Base-by-base conservation (phyloP, 1,140 invertebrate genomes). In the Drosophila nigromelanica region DNA sequence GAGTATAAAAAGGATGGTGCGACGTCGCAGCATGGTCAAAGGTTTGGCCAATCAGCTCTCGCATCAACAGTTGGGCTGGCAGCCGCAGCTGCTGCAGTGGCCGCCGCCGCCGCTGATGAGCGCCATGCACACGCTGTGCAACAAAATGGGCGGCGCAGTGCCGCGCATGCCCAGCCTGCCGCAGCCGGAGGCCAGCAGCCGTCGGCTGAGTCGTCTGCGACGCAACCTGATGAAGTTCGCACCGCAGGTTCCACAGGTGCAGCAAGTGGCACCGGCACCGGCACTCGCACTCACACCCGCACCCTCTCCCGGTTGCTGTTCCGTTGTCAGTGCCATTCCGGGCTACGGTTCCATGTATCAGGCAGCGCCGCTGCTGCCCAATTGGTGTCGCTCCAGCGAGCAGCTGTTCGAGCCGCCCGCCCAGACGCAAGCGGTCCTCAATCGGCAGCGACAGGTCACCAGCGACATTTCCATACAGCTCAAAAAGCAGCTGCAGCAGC, bases 1-100 rank as follows among this genome's bases (percentile, higher is more conserved):
- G n/a, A n/a, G n/a, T n/a, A n/a, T 1, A 8, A 7, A 6, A 8
- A 63, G 11, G n/a, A 86, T 87, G 82, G 83, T 76, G 43, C 68
- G 78, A 14, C 76, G 71, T 11, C 64, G 67, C 52, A n/a, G 21
- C 5, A n/a, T 61, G 10, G n/a, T 66, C 37, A 39, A 21, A 11
- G 50, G 54, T 4, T 35, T 76, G 52, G 67, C 79, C 37, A 67
- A 59, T 14, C 68, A 76, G 27, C 3, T 24, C 2, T 24, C 21
- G 1, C 0, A 24, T 33, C 0, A 50, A 50, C 48, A 3, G 21
- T 24, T 30, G 6, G 48, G 15, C 59, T 73, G 42, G 54, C 15
- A 12, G 2, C 40, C 33, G 0, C 1, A 50, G 0, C 33, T 21
- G n/a, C 33, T 4, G 35, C 1, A 11, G 43, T 35, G 52, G 50